These are phyloP conservation scores for Eubasilissa regina DNA, from an alignment of 1,140 invertebrate species.

Conservation along the genomic window DNA sequence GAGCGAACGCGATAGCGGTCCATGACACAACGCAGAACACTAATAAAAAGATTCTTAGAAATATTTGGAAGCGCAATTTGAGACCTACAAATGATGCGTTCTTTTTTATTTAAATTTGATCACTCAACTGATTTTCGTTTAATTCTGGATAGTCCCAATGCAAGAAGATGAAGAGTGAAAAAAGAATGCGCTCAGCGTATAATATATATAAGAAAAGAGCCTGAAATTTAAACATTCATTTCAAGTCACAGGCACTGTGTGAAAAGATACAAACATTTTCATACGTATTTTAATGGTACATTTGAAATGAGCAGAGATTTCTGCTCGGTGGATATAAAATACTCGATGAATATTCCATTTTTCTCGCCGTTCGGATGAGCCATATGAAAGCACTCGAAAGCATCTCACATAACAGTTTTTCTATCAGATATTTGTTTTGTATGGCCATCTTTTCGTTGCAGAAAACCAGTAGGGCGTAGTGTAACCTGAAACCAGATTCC, in stretches of 20 bases:
- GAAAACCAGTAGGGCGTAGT: constrained; percentile 25
- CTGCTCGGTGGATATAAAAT: constrained; percentile 2
- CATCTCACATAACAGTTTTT: constrained; percentile 7
- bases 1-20: background rate
- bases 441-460: constrained; percentile 13
- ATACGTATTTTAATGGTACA: no score
- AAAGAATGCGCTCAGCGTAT: constrained; percentile 24
- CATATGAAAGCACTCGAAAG: constrained; percentile 27
- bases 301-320: background rate
- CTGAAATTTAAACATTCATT: background rate
- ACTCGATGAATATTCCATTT: background rate
- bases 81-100: background rate
- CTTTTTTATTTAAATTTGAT: background rate
- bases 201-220: constrained; percentile 22
- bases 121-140: background rate
- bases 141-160: constrained; percentile 1
- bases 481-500: constrained; percentile 36
- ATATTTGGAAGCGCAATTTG: background rate
- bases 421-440: constrained; percentile 28
- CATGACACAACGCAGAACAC: background rate
- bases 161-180: constrained; percentile 29
- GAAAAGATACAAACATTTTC: background rate
- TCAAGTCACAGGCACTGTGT: background rate
- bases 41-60: background rate
- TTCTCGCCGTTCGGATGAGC: no score